Base-by-base conservation (phyloP, 2,888 invertebrate genomes). In the Drosophila rubida region DNA sequence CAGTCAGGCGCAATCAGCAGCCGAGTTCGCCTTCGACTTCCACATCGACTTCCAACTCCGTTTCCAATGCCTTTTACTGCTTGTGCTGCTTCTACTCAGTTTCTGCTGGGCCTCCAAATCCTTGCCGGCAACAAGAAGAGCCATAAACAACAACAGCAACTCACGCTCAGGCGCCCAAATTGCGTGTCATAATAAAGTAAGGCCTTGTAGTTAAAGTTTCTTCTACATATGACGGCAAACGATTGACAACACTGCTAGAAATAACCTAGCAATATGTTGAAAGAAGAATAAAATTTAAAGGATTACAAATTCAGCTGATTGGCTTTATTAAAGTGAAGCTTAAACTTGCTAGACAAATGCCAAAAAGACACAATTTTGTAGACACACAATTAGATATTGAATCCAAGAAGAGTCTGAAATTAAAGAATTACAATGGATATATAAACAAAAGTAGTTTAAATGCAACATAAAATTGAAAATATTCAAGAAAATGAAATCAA, bases 131-230 rank as follows among this genome's bases (percentile, higher is more conserved):
- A 25, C 30, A 48, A 22, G 9, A 39, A 37, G 32, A 46, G 16
- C 44, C 23, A 16, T 41, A 13, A 49, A 44, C 30, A 44, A 39
- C 25, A 25, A 30, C 39, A 58, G 14, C 23, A 23, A 51, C 11
- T 51, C 25, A 53, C 22, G 46, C 39, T 42, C 44, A 9, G 44
- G 58, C 46, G 32, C 25, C 60, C 61, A 69, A 75, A 79, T 78
- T 79, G 79, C 73, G 65, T 78, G 78, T 73, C 78, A 78, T 73
- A 79, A 79, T 72, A 75, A 75, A 75, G 49, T 53, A 51, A 61
- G 63, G 39, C 35, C 14, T 44, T 13, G 48, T 30, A 45, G 50
- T 53, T 41, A 46, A 65, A 61, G 53, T 53, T 65, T 25, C 16
- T 13, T 25, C 37, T 23, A 25, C 51, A 45, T 30, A 30, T 50